Evolutionary conservation across 2,888 invertebrate species (phyloP).

Genomic region (Polietes domitor): DNA sequence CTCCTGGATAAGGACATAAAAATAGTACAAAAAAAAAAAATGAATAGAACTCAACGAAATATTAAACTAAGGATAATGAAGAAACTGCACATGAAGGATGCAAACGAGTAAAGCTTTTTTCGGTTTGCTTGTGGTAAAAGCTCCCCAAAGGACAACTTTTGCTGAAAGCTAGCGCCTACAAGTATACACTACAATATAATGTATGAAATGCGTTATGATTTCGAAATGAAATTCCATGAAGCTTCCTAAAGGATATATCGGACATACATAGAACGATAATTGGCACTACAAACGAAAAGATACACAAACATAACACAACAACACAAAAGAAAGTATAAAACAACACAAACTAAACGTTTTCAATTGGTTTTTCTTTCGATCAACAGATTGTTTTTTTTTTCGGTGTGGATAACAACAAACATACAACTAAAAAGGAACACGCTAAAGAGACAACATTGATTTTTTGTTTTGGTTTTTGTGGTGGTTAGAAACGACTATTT

Average conservation of each 20-base stretch:
- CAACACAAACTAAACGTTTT: background rate
- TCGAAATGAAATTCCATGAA: background rate
- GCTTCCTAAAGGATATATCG: background rate
- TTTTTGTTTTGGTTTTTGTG: slow-evolving; percentile 49
- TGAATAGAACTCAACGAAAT: no score
- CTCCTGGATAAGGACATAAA: no score
- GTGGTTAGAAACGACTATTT: slow-evolving; percentile 20
- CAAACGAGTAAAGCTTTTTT: background rate
- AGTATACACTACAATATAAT: slow-evolving; percentile 3
- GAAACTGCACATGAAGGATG: background rate
- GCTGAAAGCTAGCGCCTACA: background rate
- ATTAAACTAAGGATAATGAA: background rate
- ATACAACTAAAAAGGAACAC: slow-evolving; percentile 49
- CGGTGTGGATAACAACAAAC: slow-evolving; percentile 50
- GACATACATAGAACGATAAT: background rate
- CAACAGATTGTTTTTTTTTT: slow-evolving; percentile 11
- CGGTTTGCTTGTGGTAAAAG: background rate
- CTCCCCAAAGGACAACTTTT: background rate
- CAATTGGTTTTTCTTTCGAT: background rate
- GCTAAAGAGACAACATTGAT: slow-evolving; percentile 32
- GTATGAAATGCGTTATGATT: slow-evolving; percentile 28
- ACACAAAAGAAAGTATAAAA: slow-evolving; percentile 24
- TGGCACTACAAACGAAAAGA: slow-evolving; percentile 41
- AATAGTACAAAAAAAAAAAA: no score
- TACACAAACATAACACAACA: slow-evolving; percentile 27